phyloP scores from a whole-genome alignment of 2,888 invertebrate species.

The Altica lythri region DNA sequence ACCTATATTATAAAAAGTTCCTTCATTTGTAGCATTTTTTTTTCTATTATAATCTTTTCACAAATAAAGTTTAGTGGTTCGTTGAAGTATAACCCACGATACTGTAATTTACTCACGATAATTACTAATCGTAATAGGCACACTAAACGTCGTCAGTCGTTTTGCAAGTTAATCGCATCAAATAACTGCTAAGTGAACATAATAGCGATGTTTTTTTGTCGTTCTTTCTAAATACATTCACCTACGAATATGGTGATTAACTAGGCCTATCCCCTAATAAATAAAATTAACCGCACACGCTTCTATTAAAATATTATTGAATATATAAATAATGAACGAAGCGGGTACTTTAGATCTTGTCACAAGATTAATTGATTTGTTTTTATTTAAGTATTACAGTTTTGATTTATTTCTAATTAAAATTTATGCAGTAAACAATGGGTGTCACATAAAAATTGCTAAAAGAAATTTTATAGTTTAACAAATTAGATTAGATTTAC shows the following conservation, averaged over 20 bases:
- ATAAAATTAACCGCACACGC: constrained; percentile 19
- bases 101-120: background rate
- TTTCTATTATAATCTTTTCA: too few relatives aligned
- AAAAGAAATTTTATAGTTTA: too few relatives aligned
- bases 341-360: constrained; percentile 13
- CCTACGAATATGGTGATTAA: constrained; percentile 23
- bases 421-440: too few relatives aligned
- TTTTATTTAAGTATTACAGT: constrained; percentile 7
- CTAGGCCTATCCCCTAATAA: constrained; percentile 17
- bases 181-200: constrained; percentile 6
- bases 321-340: constrained; percentile 18
- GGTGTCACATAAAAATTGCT: too few relatives aligned
- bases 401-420: constrained; percentile 6
- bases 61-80: too few relatives aligned
- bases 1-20: too few relatives aligned
- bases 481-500: too few relatives aligned
- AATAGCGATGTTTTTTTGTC: background rate
- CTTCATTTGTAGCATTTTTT: too few relatives aligned
- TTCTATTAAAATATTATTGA: constrained; percentile 8
- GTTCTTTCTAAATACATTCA: constrained; percentile 9
- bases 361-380: constrained; percentile 12
- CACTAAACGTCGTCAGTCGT: background rate
- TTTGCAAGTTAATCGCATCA: background rate
- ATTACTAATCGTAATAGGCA: background rate
- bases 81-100: too few relatives aligned